Evolutionary conservation across 2,888 invertebrate genomes (phyloP).

Genomic region (Nomada ferruginata): DNA sequence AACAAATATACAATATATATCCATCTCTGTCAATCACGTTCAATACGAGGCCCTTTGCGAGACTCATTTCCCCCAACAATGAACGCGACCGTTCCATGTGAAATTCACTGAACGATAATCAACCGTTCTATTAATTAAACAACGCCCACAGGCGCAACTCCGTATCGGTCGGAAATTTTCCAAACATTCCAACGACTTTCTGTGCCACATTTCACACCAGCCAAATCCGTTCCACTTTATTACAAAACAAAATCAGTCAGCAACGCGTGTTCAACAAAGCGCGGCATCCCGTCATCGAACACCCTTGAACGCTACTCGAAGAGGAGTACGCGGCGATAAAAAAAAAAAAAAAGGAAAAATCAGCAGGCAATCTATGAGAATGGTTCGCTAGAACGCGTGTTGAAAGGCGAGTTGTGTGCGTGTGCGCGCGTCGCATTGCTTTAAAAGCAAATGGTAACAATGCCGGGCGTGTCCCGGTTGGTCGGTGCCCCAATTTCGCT

Average conservation of each 20-base stretch:
- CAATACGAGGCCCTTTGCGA: too few relatives aligned
- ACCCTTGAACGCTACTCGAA: neutral
- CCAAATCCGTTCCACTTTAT: neutral
- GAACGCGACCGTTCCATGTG: too few relatives aligned
- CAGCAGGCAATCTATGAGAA: slow-evolving; percentile 11
- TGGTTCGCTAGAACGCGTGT: neutral
- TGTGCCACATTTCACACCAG: neutral
- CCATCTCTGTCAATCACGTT: too few relatives aligned
- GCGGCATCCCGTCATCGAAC: neutral
- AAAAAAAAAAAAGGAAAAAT: neutral
- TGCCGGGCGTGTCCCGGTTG: slow-evolving; percentile 54
- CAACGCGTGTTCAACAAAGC: neutral
- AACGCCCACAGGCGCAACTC: too few relatives aligned
- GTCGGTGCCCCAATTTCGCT: slow-evolving; percentile 55
- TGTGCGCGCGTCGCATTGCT: slow-evolving; percentile 20
- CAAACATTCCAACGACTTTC: neutral
- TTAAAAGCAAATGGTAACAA: slow-evolving; percentile 59
- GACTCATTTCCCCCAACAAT: too few relatives aligned
- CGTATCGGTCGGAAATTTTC: too few relatives aligned
- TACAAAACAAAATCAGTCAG: neutral
- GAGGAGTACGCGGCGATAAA: neutral
- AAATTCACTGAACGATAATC: too few relatives aligned
- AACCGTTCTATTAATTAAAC: too few relatives aligned
- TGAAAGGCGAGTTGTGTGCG: neutral
- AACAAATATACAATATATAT: too few relatives aligned